phyloP scores from a whole-genome alignment of 2,797 vertebrate genomes.

The Pipistrellus kuhlii region DNA sequence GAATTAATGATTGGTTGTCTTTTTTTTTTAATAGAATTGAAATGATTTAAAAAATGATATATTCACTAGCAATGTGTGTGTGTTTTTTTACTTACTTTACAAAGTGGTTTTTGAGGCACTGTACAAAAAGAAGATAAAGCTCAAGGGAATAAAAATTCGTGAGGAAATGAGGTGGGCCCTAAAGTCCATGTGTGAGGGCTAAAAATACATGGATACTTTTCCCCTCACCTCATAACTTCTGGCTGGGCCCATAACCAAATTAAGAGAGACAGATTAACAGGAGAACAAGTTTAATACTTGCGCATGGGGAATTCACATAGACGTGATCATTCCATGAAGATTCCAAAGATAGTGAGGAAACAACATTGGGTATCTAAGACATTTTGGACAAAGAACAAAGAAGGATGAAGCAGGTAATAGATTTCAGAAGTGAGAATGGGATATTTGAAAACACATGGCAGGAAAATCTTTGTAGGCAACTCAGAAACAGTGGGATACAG shows the following conservation, averaged over 20 bases:
- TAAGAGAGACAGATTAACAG: neutral
- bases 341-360: neutral
- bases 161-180: neutral
- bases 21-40: slow-evolving; percentile 36
- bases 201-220: neutral
- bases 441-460: neutral
- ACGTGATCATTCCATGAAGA: neutral
- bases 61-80: neutral
- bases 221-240: neutral
- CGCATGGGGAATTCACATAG: neutral
- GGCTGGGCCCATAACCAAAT: neutral
- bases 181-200: neutral
- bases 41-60: neutral
- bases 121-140: neutral
- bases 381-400: neutral
- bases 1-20: neutral
- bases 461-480: neutral
- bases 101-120: slow-evolving; percentile 29
- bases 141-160: neutral
- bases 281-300: neutral
- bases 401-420: too few relatives aligned
- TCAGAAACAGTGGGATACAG: neutral
- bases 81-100: slow-evolving; percentile 6
- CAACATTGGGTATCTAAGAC: neutral
- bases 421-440: neutral